Percentiles rank a stretch among this genome's conserved stretches.
Evolutionary conservation across 2,113 vertebrate species (phyloP).

Genomic region (Sclerurus mexicanus): DNA sequence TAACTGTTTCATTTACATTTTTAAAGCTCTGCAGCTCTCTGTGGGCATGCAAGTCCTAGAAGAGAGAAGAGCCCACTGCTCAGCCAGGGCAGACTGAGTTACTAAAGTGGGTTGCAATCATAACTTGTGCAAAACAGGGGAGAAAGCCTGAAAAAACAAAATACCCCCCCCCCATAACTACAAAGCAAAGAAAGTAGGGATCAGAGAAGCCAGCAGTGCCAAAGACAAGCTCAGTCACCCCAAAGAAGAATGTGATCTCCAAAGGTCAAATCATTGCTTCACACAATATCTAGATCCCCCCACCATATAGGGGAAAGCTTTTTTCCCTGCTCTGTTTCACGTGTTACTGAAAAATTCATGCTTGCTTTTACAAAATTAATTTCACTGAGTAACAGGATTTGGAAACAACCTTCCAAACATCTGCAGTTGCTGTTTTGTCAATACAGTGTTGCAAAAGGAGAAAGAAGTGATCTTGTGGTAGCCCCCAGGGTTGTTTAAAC

Average conservation of each 20-base stretch:
- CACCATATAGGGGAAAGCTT: not conserved
- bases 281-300: rapidly evolving
- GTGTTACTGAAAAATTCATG: constrained; percentile 1
- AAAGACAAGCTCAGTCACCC: not conserved
- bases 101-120: rapidly evolving
- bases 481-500: not conserved
- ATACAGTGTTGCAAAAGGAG: not conserved
- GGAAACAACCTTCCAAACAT: not conserved
- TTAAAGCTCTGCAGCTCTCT: not conserved
- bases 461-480: not conserved
- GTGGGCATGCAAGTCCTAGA: not conserved
- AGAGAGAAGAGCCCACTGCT: not conserved
- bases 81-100: not conserved
- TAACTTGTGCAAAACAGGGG: not conserved
- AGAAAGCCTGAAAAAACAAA: not conserved
- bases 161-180: not conserved
- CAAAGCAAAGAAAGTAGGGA: not conserved
- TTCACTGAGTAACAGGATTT: not conserved
- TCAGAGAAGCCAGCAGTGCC: not conserved
- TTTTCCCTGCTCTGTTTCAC: not conserved
- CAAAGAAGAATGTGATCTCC: not conserved
- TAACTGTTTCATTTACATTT: constrained; percentile 47
- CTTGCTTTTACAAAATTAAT: constrained; percentile 44
- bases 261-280: not conserved
- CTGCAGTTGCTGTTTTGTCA: not conserved